Base-by-base conservation (phyloP, 1,140 invertebrate genomes). In the Magallana gigas region DNA sequence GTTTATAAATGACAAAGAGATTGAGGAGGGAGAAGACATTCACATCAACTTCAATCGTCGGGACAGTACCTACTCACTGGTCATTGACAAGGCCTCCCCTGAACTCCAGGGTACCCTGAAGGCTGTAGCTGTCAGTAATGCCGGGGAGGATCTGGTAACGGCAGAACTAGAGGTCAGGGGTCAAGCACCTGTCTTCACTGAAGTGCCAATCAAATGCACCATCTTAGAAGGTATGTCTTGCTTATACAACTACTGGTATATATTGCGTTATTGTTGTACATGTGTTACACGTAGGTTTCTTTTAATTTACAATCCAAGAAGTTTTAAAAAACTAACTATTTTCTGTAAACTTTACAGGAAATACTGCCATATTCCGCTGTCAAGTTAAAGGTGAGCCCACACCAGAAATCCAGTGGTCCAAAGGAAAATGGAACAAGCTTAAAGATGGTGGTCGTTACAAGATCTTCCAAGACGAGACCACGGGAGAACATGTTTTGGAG, bases 351-450 rank as follows among this genome's bases (percentile, higher is more conserved):
- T 36, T 88, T 86, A 2, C 81, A 93, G 93, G 92, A 87, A 88
- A 92, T 60, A 92, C 90, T 58, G 94, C 93, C 11, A 91, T 94
- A 60, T 95, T 95, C 91, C 90, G 91, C 6, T 94, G 94, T 83
- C 87, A 90, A 8, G 89, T 94, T 80, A 92, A 92, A 23, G 94
- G 94, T 48, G 92, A 93, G 83, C 94, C 94, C 16, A 87, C 86
- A 68, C 94, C 94, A 12, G 93, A 90, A 12, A 91, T 95, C 11
- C 92, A 92, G 84, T 94, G 94, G 94, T 93, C 94, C 1, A 95
- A 95, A 84, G 94, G 94, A 57, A 95, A 94, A 91, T 94, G 93
- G 94, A 88, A 91, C 60, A 94, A 94, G 87, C 89, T 94, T 36
- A 92, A 94, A 89, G 85, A 92, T 84, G 91, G 90, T 1, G 92